phyloP scores from a whole-genome alignment of 2,888 invertebrate genomes.

The Argyresthia goedartella region DNA sequence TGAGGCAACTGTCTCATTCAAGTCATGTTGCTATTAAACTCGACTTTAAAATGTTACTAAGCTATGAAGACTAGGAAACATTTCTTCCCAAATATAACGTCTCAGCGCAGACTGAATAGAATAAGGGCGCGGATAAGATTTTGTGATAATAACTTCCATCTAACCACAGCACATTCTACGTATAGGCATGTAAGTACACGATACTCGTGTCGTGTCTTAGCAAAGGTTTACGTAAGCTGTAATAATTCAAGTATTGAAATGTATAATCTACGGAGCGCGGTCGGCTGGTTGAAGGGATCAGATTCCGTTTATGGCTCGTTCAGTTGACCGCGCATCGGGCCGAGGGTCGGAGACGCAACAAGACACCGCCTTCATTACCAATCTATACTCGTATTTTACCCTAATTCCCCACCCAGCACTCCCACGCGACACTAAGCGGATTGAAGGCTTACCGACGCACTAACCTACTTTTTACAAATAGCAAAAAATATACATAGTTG shows the following conservation, averaged over 20 bases:
- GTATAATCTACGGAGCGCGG: background rate
- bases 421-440: slow-evolving; percentile 63
- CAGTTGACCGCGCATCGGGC: background rate
- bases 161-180: no score
- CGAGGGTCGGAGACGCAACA: slow-evolving; percentile 10
- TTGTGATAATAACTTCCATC: no score
- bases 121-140: no score
- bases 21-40: no score
- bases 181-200: no score
- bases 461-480: slow-evolving; percentile 56
- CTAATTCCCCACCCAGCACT: slow-evolving; percentile 49
- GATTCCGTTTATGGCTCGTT: slow-evolving; percentile 7
- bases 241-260: no score
- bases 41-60: no score
- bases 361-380: slow-evolving; percentile 38
- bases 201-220: no score
- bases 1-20: background rate
- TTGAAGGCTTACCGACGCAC: slow-evolving; percentile 55
- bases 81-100: no score
- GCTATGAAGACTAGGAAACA: no score
- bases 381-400: slow-evolving; percentile 61
- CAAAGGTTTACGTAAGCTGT: no score
- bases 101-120: no score
- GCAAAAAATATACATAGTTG: slow-evolving; percentile 50
- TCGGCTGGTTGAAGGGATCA: slow-evolving; percentile 4